Conservation (phyloP, 2,797 vertebrate species). For the Arctocebus calabarensis region DNA sequence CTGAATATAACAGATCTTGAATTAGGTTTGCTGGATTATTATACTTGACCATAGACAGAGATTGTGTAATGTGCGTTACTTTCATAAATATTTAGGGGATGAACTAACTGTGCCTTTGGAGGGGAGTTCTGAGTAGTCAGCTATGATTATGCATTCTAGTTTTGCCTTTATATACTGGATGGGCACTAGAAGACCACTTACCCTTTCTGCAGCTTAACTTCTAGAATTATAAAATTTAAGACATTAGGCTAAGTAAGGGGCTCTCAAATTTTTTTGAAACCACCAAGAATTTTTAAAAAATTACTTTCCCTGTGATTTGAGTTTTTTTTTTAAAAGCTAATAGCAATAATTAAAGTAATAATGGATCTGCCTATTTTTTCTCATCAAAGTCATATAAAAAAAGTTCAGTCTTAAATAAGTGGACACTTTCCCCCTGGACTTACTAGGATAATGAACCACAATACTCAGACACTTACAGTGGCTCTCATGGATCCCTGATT, state of each 20-base stretch:
- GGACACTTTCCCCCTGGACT: neutral
- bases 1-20: neutral
- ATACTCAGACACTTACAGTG: neutral
- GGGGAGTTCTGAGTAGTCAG: neutral
- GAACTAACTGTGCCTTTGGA: neutral
- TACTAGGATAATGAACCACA: neutral
- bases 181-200: neutral
- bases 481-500: neutral
- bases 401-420: neutral
- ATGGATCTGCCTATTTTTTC: constrained; percentile 1
- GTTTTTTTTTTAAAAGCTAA: neutral
- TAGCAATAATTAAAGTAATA: neutral
- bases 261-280: neutral
- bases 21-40: neutral
- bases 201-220: neutral
- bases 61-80: neutral
- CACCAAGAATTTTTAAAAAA: neutral
- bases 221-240: constrained; percentile 2
- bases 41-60: neutral
- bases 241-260: neutral
- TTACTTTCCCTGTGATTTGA: neutral
- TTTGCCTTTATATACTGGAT: neutral
- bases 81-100: neutral
- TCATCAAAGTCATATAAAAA: neutral
- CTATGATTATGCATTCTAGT: neutral